Evolutionary conservation across 2,888 invertebrate species (phyloP), one percentile per base, ranked within the genome.

Genomic region (Monochamus alternatus): DNA sequence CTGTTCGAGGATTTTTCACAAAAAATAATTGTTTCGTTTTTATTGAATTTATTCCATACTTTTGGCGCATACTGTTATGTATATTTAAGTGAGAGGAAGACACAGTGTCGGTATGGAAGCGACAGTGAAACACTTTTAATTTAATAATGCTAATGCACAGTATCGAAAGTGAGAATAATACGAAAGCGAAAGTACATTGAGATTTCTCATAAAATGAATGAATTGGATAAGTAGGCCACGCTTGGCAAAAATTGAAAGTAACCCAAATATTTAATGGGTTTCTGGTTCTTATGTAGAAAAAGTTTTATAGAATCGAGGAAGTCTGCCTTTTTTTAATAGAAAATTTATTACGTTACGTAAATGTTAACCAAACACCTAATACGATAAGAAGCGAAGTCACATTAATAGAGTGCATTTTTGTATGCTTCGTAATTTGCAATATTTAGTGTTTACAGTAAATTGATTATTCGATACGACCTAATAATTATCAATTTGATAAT

Each of bases 211-310:
- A 55, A 44, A 70, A 55, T 72, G 68, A 69, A 73, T 73, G 74
- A 78, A 52, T 64, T 72, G 76, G 74, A 76, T 71, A 80, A 78
- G 78, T 81, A 75, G 80, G 80, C 74, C 80, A 76, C 70, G 67
- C 70, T 75, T 79, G 73, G 79, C 78, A 78, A 81, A 81, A 81
- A 81, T 78, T 77, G 81, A 81, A 81, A 81, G 81, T 81, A 78
- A 77, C 78, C 81, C 72, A 79, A 81, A 79, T 79, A 81, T 80
- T 81, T 79, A 81, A 80, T 81, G 75, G 80, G 78, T 79, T 81
- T 74, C 75, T 74, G 75, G 51, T 66, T 77, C 75, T 78, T 74
- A 74, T 76, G 78, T 74, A 78, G 78, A 75, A 78, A 74, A 81
- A 74, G 75, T 68, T 64, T 69, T 63, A 77, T 78, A 65, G 73